phyloP scores from a whole-genome alignment of 2,113 vertebrate species.

The Spermophilus dauricus region DNA sequence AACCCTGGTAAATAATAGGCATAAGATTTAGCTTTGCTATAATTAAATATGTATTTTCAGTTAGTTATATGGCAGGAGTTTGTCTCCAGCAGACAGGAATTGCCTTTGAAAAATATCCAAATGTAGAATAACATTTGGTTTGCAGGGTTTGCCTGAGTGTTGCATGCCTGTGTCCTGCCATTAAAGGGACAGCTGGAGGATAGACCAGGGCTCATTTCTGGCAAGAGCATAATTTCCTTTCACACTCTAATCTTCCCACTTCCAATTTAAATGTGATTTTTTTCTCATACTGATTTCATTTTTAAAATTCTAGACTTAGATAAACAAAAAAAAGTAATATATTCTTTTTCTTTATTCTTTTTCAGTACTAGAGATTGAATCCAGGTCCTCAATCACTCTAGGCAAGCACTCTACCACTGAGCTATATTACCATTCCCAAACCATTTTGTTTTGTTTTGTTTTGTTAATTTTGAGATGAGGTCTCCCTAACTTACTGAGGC shows the following conservation, averaged over 20 bases:
- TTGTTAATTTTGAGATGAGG: background rate
- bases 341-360: background rate
- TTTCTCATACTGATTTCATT: conserved; percentile 43
- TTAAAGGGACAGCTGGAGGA: conserved; percentile 70
- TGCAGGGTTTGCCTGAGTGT: conserved; percentile 49
- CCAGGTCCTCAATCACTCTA: background rate
- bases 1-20: conserved; percentile 62
- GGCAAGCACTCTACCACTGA: background rate
- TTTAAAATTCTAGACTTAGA: conserved; percentile 49
- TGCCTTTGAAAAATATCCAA: conserved; percentile 50
- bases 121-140: background rate
- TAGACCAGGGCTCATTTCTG: conserved; percentile 46
- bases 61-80: background rate
- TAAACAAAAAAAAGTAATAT: conserved; percentile 17
- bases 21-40: conserved; percentile 63
- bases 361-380: too few species aligned
- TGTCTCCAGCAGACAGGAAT: conserved; percentile 70
- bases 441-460: too few species aligned
- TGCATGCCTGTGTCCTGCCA: conserved; percentile 32
- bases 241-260: background rate
- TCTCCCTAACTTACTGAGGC: background rate
- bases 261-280: conserved; percentile 47
- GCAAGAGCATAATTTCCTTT: conserved; percentile 2
- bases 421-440: background rate
- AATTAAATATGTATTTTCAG: conserved; percentile 28